A percentile compares a stretch with the other conserved stretches of the same genome.
These are phyloP conservation scores for Orgyia antiqua DNA, from an alignment of 2,888 invertebrate species.

Conservation along the genomic window DNA sequence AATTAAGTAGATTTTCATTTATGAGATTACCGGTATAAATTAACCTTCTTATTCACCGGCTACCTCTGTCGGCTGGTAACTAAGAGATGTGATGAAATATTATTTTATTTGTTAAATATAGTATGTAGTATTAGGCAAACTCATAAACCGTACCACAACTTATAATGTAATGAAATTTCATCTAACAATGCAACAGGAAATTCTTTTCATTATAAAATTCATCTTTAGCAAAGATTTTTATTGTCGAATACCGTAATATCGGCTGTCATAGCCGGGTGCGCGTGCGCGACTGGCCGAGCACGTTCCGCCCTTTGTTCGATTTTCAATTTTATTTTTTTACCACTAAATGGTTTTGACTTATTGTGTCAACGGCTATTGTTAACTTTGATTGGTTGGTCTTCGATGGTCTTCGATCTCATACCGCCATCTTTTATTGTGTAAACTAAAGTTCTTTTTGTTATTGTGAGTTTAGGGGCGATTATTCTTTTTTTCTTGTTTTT, in stretches of 20 bases:
- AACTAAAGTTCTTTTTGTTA: conserved; percentile 33
- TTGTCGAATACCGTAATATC: conserved; percentile 30
- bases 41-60: too few species aligned
- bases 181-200: conserved; percentile 6
- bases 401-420: conserved; percentile 32
- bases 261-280: conserved; percentile 33
- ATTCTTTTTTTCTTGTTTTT: conserved; percentile 24
- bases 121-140: too few species aligned
- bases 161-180: too few species aligned
- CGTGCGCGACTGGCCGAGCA: conserved; percentile 45
- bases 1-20: too few species aligned
- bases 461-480: conserved; percentile 22
- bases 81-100: too few species aligned
- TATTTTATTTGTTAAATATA: too few species aligned
- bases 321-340: conserved; percentile 39
- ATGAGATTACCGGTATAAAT: too few species aligned
- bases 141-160: too few species aligned
- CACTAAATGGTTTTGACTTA: conserved; percentile 36
- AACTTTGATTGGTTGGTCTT: conserved; percentile 44
- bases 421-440: conserved; percentile 39
- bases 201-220: conserved; percentile 6
- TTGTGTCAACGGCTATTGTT: conserved; percentile 53
- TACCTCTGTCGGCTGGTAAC: too few species aligned
- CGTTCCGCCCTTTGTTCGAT: conserved; percentile 58
- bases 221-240: conserved; percentile 13